These are phyloP conservation scores for Ciconia boyciana DNA, from an alignment of 2,113 vertebrate species.

Conservation along the genomic window DNA sequence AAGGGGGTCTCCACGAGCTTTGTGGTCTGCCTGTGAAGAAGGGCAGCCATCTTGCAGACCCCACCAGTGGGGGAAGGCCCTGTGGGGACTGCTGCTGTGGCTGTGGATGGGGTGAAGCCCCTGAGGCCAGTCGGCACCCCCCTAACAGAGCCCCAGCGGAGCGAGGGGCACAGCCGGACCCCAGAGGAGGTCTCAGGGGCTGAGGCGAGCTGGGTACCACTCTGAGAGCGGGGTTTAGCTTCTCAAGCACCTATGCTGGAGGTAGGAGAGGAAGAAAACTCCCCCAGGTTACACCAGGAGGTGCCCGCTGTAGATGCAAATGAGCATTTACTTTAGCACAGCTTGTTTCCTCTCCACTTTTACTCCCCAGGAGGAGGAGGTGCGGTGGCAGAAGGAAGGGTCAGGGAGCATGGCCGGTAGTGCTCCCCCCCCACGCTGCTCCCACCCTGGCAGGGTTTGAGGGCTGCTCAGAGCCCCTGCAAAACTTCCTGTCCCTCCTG, in stretches of 20 bases:
- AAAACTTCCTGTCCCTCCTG: not conserved
- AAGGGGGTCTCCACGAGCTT: not conserved
- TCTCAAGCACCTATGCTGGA: not conserved
- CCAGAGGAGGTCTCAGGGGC: rapidly evolving
- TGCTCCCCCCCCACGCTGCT: rapidly evolving
- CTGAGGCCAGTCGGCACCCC: no score
- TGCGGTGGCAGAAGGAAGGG: rapidly evolving
- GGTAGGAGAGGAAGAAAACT: not conserved
- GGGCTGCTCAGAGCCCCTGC: not conserved
- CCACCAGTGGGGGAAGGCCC: no score
- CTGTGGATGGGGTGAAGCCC: not conserved
- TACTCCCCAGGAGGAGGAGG: not conserved
- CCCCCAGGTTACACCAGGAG: not conserved
- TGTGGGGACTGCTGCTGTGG: not conserved
- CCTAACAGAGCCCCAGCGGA: not conserved
- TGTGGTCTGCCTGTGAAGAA: not conserved
- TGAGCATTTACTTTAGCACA: not conserved
- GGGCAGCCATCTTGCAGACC: not conserved
- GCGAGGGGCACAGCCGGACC: rapidly evolving
- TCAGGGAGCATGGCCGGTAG: no score
- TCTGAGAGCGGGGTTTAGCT: not conserved
- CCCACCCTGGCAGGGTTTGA: rapidly evolving
- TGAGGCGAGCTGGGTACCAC: rapidly evolving
- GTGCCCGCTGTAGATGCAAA: not conserved
- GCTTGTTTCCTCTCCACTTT: not conserved